Conservation (phyloP, 2,888 invertebrate genomes). For the Camptogramma bilineatum region DNA sequence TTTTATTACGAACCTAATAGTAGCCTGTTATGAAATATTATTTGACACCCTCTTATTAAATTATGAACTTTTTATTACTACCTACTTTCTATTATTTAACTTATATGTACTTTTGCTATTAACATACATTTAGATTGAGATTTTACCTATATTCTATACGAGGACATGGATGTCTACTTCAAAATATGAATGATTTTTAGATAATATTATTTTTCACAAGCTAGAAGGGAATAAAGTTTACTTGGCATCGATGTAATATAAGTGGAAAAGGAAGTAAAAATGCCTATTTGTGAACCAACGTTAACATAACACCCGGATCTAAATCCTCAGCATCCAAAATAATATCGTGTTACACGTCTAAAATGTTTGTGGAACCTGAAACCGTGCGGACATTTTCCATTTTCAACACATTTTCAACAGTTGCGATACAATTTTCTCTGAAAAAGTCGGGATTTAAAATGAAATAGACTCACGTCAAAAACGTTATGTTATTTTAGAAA, state of each 20-base stretch:
- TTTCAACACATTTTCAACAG: background rate
- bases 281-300: background rate
- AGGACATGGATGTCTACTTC: no score
- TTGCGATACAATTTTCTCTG: background rate
- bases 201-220: no score
- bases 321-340: background rate
- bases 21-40: conserved; percentile 18
- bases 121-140: no score
- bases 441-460: background rate
- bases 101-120: no score
- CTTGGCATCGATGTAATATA: background rate
- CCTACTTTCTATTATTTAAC: no score
- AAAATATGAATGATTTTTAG: no score
- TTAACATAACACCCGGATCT: background rate
- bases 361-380: background rate
- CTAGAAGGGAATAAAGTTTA: background rate
- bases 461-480: background rate
- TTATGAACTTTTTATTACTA: conserved; percentile 4
- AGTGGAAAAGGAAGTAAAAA: background rate
- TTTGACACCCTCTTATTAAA: background rate
- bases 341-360: background rate
- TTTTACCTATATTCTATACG: no score
- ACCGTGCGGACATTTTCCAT: background rate
- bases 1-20: conserved; percentile 30
- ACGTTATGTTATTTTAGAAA: no score